Base-by-base conservation (phyloP, 2,113 vertebrate species). In the Alethe diademata region DNA sequence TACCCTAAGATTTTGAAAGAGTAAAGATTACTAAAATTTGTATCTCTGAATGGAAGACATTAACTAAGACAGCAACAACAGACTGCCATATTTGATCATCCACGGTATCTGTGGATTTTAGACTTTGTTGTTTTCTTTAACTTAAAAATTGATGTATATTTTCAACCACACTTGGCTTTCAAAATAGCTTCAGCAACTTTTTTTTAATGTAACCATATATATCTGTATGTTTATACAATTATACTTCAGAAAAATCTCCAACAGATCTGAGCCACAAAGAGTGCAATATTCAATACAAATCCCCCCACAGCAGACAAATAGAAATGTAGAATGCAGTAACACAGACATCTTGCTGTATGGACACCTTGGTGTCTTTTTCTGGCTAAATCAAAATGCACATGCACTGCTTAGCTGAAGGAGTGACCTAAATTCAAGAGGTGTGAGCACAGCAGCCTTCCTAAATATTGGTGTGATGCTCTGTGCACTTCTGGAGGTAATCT, bases 401-500 rank as follows among this genome's bases (percentile, higher is more conserved):
- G 23, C 36, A 28, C 19, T 70, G 23, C 48, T 70, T 43, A 90
- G 60, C 79, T 92, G 80, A 64, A 73, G 19, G 57, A 81, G 12
- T 36, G 38, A 89, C 48, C 47, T 78, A 61, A 94, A 92, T 73
- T 86, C 51, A 76, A 73, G 66, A 66, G 50, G 65, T 53, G 29
- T 60, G 60, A 58, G 67, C 65, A 90, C 53, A 78, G 56, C 33
- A 90, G 40, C 73, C 54, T 74, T 78, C 40, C 65, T 53, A 62
- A 79, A 58, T 24, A 85, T 38, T 24, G 25, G 22, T 70, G 26
- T 35, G 85, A 90, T 60, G 40, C 20, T 82, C 60, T 42, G 53
- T 57, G 66, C 45, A 79, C 69, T 89, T 91, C 83, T 91, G 78
- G 90, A 92, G 92, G 88, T 90, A 96, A 96, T 95, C 92, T 85